These are phyloP conservation scores for Diadophis punctatus DNA, from an alignment of 2,113 vertebrate species.

Conservation along the genomic window DNA sequence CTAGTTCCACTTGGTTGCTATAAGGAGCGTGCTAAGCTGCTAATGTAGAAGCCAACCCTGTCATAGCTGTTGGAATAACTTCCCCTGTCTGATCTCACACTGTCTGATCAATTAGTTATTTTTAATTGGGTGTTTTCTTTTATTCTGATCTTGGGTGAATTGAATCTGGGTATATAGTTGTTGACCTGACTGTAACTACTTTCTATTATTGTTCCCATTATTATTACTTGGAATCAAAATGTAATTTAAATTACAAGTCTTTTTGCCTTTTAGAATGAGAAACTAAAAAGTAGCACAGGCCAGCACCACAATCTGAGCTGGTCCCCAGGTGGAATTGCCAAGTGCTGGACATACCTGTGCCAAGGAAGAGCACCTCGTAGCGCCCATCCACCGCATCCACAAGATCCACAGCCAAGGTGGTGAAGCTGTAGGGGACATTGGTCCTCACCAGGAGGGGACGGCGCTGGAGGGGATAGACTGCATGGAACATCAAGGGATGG, in stretches of 20 bases:
- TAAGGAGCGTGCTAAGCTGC: not conserved
- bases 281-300: not conserved
- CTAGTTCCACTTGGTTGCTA: not conserved
- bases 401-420: slow-evolving; percentile 77
- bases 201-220: not conserved
- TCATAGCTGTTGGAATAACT: not conserved
- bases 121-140: not conserved
- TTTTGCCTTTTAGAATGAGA: not conserved
- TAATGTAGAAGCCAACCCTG: not conserved
- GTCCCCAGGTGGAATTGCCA: not conserved
- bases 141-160: not conserved
- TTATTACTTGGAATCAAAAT: not conserved
- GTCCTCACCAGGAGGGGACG: slow-evolving; percentile 81
- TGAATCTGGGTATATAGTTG: not conserved
- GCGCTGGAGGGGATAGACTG: slow-evolving; percentile 77
- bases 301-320: not conserved
- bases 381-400: slow-evolving; percentile 80
- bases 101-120: not conserved
- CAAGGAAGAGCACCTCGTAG: slow-evolving; percentile 81
- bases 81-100: not conserved
- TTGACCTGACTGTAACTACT: not conserved
- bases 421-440: slow-evolving; percentile 78
- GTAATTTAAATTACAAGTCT: not conserved
- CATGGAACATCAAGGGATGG: slow-evolving; percentile 80
- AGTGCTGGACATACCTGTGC: slow-evolving; percentile 68